A percentile compares a stretch with the other conserved stretches of the same genome.
Evolutionary conservation across 2,113 vertebrate genomes (phyloP).

Genomic region (Anhinga rufa): DNA sequence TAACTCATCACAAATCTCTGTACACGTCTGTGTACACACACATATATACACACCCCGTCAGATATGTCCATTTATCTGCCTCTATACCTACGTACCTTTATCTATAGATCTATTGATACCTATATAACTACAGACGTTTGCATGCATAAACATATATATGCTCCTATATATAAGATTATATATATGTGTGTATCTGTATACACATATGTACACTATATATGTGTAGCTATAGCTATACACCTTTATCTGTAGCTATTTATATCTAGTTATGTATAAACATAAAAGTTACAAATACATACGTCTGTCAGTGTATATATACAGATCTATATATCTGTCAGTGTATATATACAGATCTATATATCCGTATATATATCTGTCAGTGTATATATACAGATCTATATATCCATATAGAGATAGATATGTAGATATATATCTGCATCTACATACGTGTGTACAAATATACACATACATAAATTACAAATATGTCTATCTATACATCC

Average conservation of each 20-base stretch:
- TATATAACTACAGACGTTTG: neutral
- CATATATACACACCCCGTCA: neutral
- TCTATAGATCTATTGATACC: neutral
- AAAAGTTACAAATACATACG: neutral
- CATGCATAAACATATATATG: neutral
- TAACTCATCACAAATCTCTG: neutral
- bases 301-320: neutral
- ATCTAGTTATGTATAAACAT: neutral
- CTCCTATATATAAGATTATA: neutral
- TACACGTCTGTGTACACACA: neutral
- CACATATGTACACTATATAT: neutral
- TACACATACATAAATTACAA: neutral
- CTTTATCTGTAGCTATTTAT: neutral
- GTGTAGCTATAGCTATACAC: neutral
- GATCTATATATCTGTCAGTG: no score
- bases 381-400: no score
- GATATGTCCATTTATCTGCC: neutral
- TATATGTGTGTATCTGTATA: neutral
- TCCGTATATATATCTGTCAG: no score
- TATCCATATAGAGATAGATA: neutral
- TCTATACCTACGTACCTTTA: neutral
- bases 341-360: no score
- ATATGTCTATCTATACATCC: neutral
- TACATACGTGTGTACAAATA: neutral
- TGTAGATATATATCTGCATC: neutral